Evolutionary conservation across 2,113 vertebrate genomes (phyloP), one percentile per base, ranked within the genome.

Genomic region (Illadopsis cleaveri): DNA sequence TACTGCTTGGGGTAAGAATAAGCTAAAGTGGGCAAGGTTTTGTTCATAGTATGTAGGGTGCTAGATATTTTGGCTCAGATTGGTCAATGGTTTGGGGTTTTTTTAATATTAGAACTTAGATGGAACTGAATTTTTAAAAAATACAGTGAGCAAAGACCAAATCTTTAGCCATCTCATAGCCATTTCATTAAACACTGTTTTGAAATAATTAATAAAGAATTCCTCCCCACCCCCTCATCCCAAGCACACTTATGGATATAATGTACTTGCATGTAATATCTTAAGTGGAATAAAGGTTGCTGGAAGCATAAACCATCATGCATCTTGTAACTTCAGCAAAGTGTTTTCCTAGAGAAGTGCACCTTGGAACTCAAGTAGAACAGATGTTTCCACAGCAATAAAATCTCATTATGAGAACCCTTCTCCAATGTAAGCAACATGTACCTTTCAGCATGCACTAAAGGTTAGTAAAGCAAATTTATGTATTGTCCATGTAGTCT

Each of bases 401-500:
- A 82, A 78, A 35, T 60, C 31, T 68, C 23, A 84, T 68, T 77
- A 73, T 22, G 28, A 96, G 81, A 76, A 82, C 21, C 15, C 69
- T 70, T 81, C 66, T 88, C 37, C 12, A 2, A 69, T 83, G 51
- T 66, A 64, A 97, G 93, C 89, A 95, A 90, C 21, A 19, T 30
- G 35, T 89, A 57, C 33, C 86, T 95, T 95, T 94, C 68, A 92
- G 93, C 98, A 98, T 98, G 98, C 98, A 96, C 62, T 71, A 69
- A 87, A 82, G 86, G 95, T 97, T 98, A 98, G 98, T 97, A 81
- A 97, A 97, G 89, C 94, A 90, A 84, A 68, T 91, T 75, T 90
- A 62, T 68, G 27, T 79, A 62, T 82, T 19, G 24, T 85, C 71
- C 75, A 45, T 9, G 1, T 37, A 58, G n/a, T 79, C 87, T 94